Base-by-base conservation (phyloP, 2,888 invertebrate genomes). In the Dascillus cervinus region DNA sequence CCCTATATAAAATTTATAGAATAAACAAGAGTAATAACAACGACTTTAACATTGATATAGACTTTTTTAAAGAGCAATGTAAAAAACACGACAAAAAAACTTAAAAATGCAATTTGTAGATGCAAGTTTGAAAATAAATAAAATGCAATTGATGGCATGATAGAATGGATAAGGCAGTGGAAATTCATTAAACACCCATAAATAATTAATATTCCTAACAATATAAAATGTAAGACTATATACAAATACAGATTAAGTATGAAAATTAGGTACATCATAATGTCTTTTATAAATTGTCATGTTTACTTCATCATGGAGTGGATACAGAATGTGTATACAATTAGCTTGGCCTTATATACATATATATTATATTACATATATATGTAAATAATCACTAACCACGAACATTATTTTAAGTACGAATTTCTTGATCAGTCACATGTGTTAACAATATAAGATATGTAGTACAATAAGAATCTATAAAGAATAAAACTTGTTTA, bases 11-110 rank as follows among this genome's bases (percentile, higher is more conserved):
- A 60, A 61, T 60, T 56, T 49, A 62, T 62, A 61, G 58, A 61
- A 62, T 61, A 64, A 62, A 62, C 58, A 64, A 59, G 58, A 58
- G 50, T 52, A 55, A 60, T 62, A 62, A 63, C 62, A 62, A 62
- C 59, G 54, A 56, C 51, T 47, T 50, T 50, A 62, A 60, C 59
- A 61, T 57, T 56, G 43, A 60, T 53, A 52, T 50, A 47, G 17
- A 8, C 4, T 17, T 39, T 31, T 44, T 37, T 41, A 48, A 35
- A 56, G 53, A 56, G 53, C 53, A 46, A 41, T 35, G 44, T 49
- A 45, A 50, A 46, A 41, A 44, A 45, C 41, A 43, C 35, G 39
- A 44, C 15, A 15, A 5, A 17, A 15, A 17, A 17, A 10, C 10
- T 26, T 9, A 17, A n/a, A n/a, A n/a, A n/a, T n/a, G n/a, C n/a